Percentiles rank a stretch among this genome's conserved stretches.
Evolutionary conservation across 2,797 vertebrate genomes (phyloP).

Genomic region (Chrosomus eos): DNA sequence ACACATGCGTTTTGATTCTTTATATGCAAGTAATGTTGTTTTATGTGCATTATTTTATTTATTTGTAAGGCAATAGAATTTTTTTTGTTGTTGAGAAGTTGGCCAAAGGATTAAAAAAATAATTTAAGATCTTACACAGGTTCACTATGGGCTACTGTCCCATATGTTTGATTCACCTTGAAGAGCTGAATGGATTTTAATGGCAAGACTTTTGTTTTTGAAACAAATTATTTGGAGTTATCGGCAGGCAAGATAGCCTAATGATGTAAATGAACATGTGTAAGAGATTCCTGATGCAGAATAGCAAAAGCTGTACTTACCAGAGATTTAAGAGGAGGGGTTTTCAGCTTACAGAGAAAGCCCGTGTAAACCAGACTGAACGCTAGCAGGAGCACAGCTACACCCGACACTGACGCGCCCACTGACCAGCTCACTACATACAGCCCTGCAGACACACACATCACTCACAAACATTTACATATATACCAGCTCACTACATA

Average conservation of each 20-base stretch:
- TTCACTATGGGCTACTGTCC: background rate
- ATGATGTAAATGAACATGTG: no score
- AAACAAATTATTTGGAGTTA: background rate
- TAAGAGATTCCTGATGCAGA: background rate
- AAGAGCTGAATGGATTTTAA: background rate
- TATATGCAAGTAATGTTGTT: no score
- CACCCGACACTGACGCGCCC: background rate
- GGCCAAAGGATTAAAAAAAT: background rate
- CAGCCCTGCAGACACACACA: constrained; percentile 41
- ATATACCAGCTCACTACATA: no score
- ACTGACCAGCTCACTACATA: constrained; percentile 21
- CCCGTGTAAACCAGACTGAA: constrained; percentile 62
- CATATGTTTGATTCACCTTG: background rate
- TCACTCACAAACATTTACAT: no score
- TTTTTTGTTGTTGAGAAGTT: background rate
- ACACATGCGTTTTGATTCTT: no score
- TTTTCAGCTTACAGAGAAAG: constrained; percentile 63
- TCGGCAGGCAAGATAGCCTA: no score
- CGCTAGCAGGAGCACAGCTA: background rate
- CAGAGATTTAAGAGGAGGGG: constrained; percentile 55
- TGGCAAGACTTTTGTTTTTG: background rate
- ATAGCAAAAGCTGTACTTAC: constrained; percentile 5
- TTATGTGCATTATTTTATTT: no score
- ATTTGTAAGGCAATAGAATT: no score
- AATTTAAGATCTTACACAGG: no score